These are phyloP conservation scores for Tridacna crocea DNA, from an alignment of 2,888 invertebrate genomes.

Conservation along the genomic window DNA sequence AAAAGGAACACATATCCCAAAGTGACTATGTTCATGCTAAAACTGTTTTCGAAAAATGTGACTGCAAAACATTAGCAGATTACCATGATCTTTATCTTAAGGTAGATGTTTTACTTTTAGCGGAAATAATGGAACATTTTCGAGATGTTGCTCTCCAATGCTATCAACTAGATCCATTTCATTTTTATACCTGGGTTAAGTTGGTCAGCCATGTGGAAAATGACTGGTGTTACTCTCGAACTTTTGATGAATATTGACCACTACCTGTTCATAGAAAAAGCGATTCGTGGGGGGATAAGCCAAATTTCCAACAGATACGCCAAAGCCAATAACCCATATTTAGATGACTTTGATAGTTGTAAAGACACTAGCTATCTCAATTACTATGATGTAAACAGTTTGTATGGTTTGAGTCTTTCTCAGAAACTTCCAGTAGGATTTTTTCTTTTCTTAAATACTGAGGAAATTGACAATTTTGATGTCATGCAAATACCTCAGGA, in stretches of 20 bases:
- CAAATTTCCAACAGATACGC: slow-evolving; percentile 44
- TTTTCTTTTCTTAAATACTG: slow-evolving; percentile 49
- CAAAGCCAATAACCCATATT: slow-evolving; percentile 39
- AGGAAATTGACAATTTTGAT: slow-evolving; percentile 20
- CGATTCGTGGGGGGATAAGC: slow-evolving; percentile 34
- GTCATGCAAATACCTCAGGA: neutral
- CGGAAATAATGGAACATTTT: slow-evolving; percentile 44
- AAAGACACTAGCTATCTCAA: slow-evolving; percentile 44
- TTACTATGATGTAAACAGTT: slow-evolving; percentile 27
- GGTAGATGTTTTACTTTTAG: slow-evolving; percentile 34
- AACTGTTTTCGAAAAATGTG: slow-evolving; percentile 33
- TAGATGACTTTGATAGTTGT: slow-evolving; percentile 49
- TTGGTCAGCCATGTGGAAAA: slow-evolving; percentile 52
- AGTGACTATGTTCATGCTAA: slow-evolving; percentile 48
- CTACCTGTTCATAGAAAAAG: slow-evolving; percentile 2
- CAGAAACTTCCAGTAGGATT: slow-evolving; percentile 67
- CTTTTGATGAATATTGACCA: slow-evolving; percentile 37
- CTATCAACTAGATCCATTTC: slow-evolving; percentile 69
- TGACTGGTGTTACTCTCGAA: slow-evolving; percentile 35
- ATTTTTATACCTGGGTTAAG: slow-evolving; percentile 76
- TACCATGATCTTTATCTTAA: slow-evolving; percentile 46
- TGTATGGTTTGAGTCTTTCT: slow-evolving; percentile 63
- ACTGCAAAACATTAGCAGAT: slow-evolving; percentile 17
- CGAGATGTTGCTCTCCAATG: slow-evolving; percentile 10
- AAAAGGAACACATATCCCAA: slow-evolving; percentile 31